phyloP scores from a whole-genome alignment of 2,113 vertebrate genomes.

The Terrapene triunguis region DNA sequence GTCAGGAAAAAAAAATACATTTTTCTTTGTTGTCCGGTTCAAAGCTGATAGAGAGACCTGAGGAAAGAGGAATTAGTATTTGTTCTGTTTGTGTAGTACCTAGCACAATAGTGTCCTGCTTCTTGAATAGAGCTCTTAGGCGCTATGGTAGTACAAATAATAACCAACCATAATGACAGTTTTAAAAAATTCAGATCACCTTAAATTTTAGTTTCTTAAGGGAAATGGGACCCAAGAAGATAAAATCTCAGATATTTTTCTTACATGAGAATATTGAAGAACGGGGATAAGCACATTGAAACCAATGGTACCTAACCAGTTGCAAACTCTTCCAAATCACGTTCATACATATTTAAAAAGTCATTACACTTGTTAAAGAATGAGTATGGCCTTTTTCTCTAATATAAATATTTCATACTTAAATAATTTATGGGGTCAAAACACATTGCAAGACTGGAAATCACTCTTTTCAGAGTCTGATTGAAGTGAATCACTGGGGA shows the following conservation, averaged over 20 bases:
- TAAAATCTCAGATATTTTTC: not conserved
- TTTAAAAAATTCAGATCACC: not conserved
- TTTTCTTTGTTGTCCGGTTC: not conserved
- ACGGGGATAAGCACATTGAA: not conserved
- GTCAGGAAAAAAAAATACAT: not conserved
- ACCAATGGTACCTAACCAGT: not conserved
- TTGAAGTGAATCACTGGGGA: constrained; percentile 42
- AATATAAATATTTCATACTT: constrained; percentile 68
- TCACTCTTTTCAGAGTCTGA: not conserved
- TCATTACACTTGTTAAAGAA: constrained; percentile 59
- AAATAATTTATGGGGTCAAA: constrained; percentile 51
- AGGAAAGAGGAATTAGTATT: not conserved
- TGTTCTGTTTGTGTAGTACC: not conserved
- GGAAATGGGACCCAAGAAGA: not conserved
- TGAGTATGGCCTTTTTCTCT: constrained; percentile 27
- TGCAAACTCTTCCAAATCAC: constrained; percentile 17
- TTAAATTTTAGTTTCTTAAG: not conserved
- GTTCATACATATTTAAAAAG: constrained; percentile 35
- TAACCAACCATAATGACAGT: not conserved
- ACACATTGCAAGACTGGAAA: not conserved
- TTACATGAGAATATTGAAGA: not conserved
- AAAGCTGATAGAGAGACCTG: not conserved
- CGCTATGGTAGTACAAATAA: not conserved
- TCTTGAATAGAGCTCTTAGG: not conserved
- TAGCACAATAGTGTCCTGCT: not conserved